Conservation (phyloP, 1,140 invertebrate species). For the Drosophila nigrodunni region DNA sequence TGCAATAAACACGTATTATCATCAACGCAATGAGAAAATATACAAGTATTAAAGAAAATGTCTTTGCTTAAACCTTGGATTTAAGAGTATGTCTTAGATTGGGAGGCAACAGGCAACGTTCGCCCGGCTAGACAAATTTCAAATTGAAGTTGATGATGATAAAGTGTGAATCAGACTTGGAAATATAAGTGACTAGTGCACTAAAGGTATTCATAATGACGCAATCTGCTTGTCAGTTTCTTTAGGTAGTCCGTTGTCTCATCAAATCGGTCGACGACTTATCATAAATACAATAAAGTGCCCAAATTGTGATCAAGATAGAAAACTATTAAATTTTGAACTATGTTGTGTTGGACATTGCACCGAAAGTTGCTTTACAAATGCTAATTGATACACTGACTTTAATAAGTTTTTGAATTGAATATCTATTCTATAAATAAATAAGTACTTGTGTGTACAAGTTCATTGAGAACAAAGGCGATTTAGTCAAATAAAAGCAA, state of each 20-base stretch:
- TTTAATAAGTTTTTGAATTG: not conserved
- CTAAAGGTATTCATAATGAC: slow-evolving; percentile 21
- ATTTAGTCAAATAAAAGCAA: slow-evolving; percentile 33
- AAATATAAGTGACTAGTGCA: not conserved
- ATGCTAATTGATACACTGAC: slow-evolving; percentile 33
- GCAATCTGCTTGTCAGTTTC: not conserved
- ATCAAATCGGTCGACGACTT: slow-evolving; percentile 28
- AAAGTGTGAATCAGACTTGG: slow-evolving; percentile 11
- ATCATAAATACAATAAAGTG: slow-evolving; percentile 65
- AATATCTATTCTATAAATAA: slow-evolving; percentile 29
- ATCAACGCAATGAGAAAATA: slow-evolving; percentile 35
- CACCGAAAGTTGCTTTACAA: not conserved
- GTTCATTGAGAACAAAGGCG: slow-evolving; percentile 40
- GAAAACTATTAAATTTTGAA: not conserved
- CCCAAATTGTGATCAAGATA: not conserved
- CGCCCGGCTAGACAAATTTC: slow-evolving; percentile 42
- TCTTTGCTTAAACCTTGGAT: not conserved
- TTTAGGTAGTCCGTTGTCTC: slow-evolving; percentile 9
- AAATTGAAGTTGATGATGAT: slow-evolving; percentile 55
- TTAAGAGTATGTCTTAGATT: slow-evolving; percentile 32
- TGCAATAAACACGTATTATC: slow-evolving; percentile 18
- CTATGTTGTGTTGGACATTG: not conserved
- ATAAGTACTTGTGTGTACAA: slow-evolving; percentile 17
- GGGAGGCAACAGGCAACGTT: slow-evolving; percentile 3
- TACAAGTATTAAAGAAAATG: slow-evolving; percentile 14